Percentiles rank a stretch among this genome's conserved stretches.
Conservation (phyloP, 2,888 invertebrate species). For the Meteorus cinctellus region DNA sequence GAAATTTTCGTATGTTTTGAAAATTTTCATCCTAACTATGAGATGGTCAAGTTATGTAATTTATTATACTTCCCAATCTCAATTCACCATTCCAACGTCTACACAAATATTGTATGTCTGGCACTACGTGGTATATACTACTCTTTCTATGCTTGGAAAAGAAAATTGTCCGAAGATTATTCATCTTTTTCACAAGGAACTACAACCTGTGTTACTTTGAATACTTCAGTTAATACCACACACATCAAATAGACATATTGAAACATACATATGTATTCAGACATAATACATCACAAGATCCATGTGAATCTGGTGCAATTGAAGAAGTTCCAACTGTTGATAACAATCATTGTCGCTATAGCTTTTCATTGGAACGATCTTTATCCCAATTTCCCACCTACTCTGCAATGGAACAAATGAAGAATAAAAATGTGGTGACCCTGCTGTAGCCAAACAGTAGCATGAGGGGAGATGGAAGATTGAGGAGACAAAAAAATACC, state of each 20-base stretch:
- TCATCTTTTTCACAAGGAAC: no score
- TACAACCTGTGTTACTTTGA: no score
- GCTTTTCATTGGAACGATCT: constrained; percentile 6
- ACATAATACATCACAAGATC: neutral
- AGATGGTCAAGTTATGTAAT: no score
- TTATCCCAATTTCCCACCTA: constrained; percentile 22
- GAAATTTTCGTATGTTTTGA: no score
- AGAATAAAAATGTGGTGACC: neutral
- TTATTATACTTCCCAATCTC: no score
- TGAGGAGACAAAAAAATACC: constrained; percentile 15
- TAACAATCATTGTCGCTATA: neutral
- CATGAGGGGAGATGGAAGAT: constrained; percentile 17
- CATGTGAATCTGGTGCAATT: no score
- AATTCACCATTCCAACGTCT: no score
- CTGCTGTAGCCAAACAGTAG: constrained; percentile 11
- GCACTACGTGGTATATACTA: no score
- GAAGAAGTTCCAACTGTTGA: neutral
- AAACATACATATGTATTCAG: neutral
- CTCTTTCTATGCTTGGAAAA: no score
- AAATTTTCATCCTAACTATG: no score
- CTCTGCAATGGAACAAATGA: neutral
- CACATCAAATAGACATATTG: neutral
- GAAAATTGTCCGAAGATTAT: no score
- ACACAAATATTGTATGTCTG: no score
- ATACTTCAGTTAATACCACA: neutral